Evolutionary conservation across 2,113 vertebrate genomes (phyloP), one percentile per base, ranked within the genome.

Genomic region (Muscicapa adusta): DNA sequence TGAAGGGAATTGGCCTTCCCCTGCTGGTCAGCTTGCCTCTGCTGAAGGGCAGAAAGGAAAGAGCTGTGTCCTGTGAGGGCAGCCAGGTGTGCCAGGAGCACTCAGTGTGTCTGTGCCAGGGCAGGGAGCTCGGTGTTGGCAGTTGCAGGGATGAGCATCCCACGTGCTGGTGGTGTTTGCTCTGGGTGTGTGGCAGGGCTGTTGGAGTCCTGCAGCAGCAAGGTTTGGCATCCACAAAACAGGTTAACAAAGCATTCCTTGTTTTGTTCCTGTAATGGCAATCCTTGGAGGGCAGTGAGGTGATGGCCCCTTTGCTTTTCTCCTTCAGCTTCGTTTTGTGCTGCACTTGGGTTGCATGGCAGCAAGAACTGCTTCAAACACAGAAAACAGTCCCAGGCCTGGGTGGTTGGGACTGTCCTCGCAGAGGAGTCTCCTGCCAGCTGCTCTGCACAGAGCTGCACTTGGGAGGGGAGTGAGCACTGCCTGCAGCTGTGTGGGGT

Each of bases 11-110:
- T 48, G 68, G 22, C 29, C 53, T 45, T 63, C 28, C 29, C 62
- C 68, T 61, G 51, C 29, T 56, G 23, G 45, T 18, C n/a, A 54
- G 1, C 22, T 60, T 28, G 23, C 36, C 60, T n/a, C 42, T 45
- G 24, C 16, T 18, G 18, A 4, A 4, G 10, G 14, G 57, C 33
- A 19, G 73, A 20, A 43, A 45, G 63, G 31, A 18, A 14, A 11
- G 48, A 42, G 0, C 23, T 0, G 1, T 12, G 33, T 60, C 48
- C 71, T 0, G 0, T 33, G 20, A 19, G 63, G 48, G 66, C 5
- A 25, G 29, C 2, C 0, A 18, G 53, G 51, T 34, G 43, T 63
- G 76, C 36, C 14, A n/a, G 34, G 79, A 50, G 0, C 0, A 4
- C 40, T 77, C 26, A 0, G 0, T 18, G 28, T 38, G 11, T 3